A percentile compares a stretch with the other conserved stretches of the same genome.
These are phyloP conservation scores for Thinocorus orbignyianus DNA, from an alignment of 2,113 vertebrate genomes.

Conservation along the genomic window DNA sequence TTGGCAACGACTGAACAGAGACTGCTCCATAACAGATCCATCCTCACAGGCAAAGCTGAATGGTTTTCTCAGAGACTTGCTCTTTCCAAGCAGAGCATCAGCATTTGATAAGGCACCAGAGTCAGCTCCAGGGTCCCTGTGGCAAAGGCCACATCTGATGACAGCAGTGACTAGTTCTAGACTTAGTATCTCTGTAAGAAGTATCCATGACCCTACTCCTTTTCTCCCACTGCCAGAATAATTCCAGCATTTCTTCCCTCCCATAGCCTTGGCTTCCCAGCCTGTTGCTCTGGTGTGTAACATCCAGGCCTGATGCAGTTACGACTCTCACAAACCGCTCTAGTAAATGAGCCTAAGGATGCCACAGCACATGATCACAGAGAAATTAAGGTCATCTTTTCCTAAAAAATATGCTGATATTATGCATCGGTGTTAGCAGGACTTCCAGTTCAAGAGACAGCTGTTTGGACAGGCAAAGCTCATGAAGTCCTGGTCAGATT, in stretches of 20 bases:
- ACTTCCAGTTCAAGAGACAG: conserved; percentile 30
- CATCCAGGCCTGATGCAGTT: background rate
- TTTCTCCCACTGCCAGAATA: background rate
- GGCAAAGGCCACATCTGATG: background rate
- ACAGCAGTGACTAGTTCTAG: background rate
- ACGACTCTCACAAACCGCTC: background rate
- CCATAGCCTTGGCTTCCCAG: background rate
- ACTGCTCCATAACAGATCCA: background rate
- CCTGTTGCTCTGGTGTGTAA: background rate
- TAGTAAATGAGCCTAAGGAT: background rate
- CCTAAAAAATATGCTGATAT: background rate
- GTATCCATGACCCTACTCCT: background rate
- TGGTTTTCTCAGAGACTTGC: background rate
- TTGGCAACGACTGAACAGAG: background rate
- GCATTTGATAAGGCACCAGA: background rate
- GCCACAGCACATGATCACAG: background rate
- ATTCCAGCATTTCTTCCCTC: background rate
- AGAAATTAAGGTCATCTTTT: background rate
- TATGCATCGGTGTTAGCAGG: background rate
- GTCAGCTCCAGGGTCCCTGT: background rate
- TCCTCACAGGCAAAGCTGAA: background rate
- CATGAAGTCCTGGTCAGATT: conserved; percentile 57
- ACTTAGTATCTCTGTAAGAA: background rate
- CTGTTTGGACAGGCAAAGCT: conserved; percentile 52
- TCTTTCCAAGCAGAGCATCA: background rate